These are phyloP conservation scores for Marcusenius ussheri DNA, from an alignment of 2,113 vertebrate genomes.

Conservation along the genomic window DNA sequence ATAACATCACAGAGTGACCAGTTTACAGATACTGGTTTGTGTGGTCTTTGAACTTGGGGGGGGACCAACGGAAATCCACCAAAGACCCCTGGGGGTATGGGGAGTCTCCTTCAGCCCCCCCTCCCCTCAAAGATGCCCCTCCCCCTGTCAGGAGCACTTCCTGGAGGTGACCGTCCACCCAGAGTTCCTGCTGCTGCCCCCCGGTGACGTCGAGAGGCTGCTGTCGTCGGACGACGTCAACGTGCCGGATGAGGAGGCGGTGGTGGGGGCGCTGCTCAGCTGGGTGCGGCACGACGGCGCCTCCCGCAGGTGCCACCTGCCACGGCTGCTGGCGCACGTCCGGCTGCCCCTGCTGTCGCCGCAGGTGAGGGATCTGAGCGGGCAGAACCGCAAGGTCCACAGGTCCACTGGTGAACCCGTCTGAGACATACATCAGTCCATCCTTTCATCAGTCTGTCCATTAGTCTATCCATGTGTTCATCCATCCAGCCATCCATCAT, in stretches of 20 bases:
- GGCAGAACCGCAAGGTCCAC: not conserved
- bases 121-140: not conserved
- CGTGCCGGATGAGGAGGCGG: conserved; percentile 89
- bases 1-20: not conserved
- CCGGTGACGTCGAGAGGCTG: conserved; percentile 84
- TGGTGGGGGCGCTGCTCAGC: conserved; percentile 81
- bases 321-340: conserved; percentile 78
- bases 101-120: not conserved
- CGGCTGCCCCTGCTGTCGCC: conserved; percentile 86
- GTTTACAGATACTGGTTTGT: not conserved
- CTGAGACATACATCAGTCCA: not conserved
- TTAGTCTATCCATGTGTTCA: not conserved
- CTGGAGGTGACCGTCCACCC: conserved; percentile 92
- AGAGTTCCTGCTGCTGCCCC: conserved; percentile 86
- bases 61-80: not conserved
- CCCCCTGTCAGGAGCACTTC: conserved; percentile 79
- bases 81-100: not conserved
- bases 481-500: not conserved
- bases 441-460: not conserved
- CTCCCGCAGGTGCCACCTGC: conserved; percentile 73
- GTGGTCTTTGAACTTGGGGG: not conserved
- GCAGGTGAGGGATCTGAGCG: conserved; percentile 66
- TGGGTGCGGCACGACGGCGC: conserved; percentile 82
- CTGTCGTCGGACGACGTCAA: conserved; percentile 95
- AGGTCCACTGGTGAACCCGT: not conserved